Evolutionary conservation across 2,113 vertebrate genomes (phyloP).

Genomic region (Corythornis cristatus): DNA sequence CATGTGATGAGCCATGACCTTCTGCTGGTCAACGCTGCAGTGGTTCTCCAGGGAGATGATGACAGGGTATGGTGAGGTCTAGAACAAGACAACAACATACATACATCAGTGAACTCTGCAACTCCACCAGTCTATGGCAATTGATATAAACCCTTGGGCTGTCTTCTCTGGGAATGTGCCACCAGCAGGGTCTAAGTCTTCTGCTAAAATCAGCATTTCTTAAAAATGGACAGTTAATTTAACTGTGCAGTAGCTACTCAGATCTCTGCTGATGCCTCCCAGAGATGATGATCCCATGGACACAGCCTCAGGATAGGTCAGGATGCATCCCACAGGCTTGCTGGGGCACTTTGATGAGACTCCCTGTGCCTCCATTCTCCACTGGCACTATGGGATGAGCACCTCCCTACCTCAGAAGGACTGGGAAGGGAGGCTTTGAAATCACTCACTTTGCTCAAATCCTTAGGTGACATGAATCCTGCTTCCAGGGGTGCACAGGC

Average conservation of each 20-base stretch:
- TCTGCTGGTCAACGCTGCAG: slow-evolving; percentile 90
- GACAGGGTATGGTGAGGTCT: slow-evolving; percentile 90
- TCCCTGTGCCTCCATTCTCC: neutral
- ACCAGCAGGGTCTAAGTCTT: neutral
- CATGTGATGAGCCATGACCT: slow-evolving; percentile 86
- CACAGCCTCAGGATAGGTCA: neutral
- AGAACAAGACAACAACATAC: neutral
- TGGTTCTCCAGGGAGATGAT: slow-evolving; percentile 98
- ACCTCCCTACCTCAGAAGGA: neutral
- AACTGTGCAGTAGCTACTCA: neutral
- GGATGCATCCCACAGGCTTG: neutral
- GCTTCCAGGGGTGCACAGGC: neutral
- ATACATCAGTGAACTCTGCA: neutral
- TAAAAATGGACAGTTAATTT: neutral
- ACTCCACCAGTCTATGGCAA: neutral
- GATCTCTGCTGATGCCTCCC: neutral
- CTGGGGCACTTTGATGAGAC: neutral
- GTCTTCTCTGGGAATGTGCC: neutral
- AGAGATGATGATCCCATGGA: neutral
- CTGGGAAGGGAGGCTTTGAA: neutral
- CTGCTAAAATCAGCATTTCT: neutral
- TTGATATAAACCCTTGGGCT: neutral
- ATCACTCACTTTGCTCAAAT: neutral
- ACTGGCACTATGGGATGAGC: neutral
- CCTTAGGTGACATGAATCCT: neutral